Conservation (phyloP, 2,888 invertebrate genomes). For the Tortricodes alternella region DNA sequence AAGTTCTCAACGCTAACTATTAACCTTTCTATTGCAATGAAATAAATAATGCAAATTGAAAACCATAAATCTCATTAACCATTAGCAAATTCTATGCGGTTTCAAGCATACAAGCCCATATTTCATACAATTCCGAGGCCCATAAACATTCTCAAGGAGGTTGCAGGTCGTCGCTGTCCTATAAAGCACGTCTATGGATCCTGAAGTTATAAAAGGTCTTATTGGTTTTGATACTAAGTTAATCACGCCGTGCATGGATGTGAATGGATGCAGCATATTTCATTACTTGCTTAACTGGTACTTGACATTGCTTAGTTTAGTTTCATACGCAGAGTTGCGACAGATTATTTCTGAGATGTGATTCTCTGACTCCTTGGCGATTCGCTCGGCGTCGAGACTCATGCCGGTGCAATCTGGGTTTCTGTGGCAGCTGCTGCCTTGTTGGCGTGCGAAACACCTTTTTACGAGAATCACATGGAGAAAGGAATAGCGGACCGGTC, state of each 20-base stretch:
- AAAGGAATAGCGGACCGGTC: too few species aligned
- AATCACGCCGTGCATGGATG: neutral
- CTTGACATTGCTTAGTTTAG: neutral
- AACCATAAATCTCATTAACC: constrained; percentile 32
- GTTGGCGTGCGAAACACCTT: too few species aligned
- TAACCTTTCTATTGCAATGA: constrained; percentile 24
- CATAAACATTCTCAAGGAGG: constrained; percentile 50
- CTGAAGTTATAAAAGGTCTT: neutral
- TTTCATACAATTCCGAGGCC: constrained; percentile 42
- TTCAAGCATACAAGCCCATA: constrained; percentile 34
- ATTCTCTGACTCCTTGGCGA: too few species aligned
- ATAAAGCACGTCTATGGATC: constrained; percentile 39
- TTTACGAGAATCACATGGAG: too few species aligned
- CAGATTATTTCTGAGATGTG: too few species aligned
- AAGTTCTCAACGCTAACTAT: constrained; percentile 12
- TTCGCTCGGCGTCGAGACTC: too few species aligned
- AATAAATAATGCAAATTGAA: constrained; percentile 32
- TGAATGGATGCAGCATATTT: neutral
- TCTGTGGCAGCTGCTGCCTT: too few species aligned
- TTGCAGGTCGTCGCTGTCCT: constrained; percentile 40
- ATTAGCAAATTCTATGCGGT: constrained; percentile 32
- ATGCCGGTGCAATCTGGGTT: too few species aligned
- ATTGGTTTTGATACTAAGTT: constrained; percentile 8
- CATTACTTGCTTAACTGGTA: neutral
- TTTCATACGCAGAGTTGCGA: neutral